Evolutionary conservation across 2,113 vertebrate species (phyloP), one percentile per base, ranked within the genome.

Genomic region (Malurus alboscapulatus): DNA sequence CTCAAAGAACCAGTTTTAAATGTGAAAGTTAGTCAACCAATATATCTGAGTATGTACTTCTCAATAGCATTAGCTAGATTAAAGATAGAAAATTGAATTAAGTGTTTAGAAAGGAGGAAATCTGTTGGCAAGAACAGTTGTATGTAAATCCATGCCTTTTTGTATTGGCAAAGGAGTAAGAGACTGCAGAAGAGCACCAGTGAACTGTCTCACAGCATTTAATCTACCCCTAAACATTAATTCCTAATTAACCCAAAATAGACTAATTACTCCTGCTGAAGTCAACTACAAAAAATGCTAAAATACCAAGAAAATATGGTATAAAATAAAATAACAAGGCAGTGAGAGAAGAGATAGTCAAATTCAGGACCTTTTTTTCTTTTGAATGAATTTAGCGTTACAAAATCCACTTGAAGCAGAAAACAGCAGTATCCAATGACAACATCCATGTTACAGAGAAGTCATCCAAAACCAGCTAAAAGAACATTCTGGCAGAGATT

Each of bases 391-490:
- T 51, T 84, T 8, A 72, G 27, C 36, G 82, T 78, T 45, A 84
- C 30, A 82, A 87, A 63, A 22, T 6, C 27, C 61, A 44, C 12
- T 38, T 58, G 24, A 12, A 85, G 7, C 62, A 82, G 75, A 69
- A 81, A 83, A 30, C 20, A 69, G 7, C 10, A 25, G 6, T 53
- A 36, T 69, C 27, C 30, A 53, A 58, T 72, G 42, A 42, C 78
- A 85, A 76, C 42, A 72, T 53, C 42, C 36, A 27, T 73, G 50
- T 62, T 42, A 90, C 34, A 76, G 48, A 71, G 26, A 58, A 88
- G 81, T 69, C 76, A 94, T 58, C 81, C 92, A 94, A 92, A 93
- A 83, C 1, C 63, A 91, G 74, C 65, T 81, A 48, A 74, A 72
- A 72, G 8, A 7, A 25, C 19, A 57, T 27, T 59, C 7, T 59